Evolutionary conservation across 1,140 invertebrate genomes (phyloP).

Genomic region (Phthorimaea operculella): DNA sequence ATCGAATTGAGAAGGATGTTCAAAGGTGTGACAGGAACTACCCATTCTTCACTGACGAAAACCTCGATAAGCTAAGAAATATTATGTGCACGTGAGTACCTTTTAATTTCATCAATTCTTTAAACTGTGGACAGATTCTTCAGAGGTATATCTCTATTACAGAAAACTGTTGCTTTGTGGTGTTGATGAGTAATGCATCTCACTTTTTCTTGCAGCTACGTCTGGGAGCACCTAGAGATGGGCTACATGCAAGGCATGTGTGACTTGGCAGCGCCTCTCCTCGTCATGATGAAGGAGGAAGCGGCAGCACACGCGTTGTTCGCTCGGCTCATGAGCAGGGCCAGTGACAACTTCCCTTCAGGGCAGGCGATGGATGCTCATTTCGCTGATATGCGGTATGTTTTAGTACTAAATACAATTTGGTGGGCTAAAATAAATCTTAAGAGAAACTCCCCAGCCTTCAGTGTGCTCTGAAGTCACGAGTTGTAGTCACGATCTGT

Average conservation of each 20-base stretch:
- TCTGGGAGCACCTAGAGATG: constrained; percentile 93
- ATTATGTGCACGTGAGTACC: constrained; percentile 92
- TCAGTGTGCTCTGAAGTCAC: too few species aligned
- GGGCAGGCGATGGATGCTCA: constrained; percentile 95
- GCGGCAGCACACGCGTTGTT: constrained; percentile 93
- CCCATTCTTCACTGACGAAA: constrained; percentile 88
- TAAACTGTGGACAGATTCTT: background rate
- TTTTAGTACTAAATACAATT: background rate
- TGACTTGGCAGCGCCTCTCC: constrained; percentile 90
- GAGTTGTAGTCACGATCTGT: too few species aligned
- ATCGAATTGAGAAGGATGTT: constrained; percentile 96
- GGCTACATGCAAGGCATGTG: constrained; percentile 96
- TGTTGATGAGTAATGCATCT: too few species aligned
- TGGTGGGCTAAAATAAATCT: background rate
- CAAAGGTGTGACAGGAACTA: constrained; percentile 95
- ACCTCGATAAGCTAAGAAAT: constrained; percentile 94
- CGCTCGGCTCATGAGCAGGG: constrained; percentile 88
- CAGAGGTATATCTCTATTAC: too few species aligned
- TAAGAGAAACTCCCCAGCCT: too few species aligned
- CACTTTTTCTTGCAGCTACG: constrained; percentile 74
- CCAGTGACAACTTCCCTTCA: constrained; percentile 92
- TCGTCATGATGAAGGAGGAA: constrained; percentile 94
- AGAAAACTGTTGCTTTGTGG: too few species aligned
- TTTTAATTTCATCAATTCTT: too few species aligned
- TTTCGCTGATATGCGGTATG: constrained; percentile 92